Evolutionary conservation across 2,113 vertebrate genomes (phyloP).

Genomic region (Tetraodon nigroviridis): DNA sequence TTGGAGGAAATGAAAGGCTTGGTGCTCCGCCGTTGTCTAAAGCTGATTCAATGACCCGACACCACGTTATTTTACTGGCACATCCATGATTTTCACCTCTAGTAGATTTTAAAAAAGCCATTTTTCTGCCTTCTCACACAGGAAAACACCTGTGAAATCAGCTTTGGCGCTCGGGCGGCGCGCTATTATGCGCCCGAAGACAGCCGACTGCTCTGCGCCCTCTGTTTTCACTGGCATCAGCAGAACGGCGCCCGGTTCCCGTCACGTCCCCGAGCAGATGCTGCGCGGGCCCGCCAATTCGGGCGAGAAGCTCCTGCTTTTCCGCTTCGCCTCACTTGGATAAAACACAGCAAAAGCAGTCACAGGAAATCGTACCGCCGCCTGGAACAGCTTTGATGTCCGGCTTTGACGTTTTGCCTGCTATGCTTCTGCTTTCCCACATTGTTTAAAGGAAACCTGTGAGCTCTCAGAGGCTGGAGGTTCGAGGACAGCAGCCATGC

Average conservation of each 20-base stretch:
- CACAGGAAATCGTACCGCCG: not conserved
- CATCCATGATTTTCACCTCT: not conserved
- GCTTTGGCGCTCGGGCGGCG: conserved; percentile 13
- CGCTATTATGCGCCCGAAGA: conserved; percentile 7
- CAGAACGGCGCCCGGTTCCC: conserved; percentile 11
- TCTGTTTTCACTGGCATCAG: conserved; percentile 9
- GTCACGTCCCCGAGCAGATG: conserved; percentile 20
- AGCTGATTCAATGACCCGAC: no score
- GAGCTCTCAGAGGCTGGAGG: no score
- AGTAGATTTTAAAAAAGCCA: not conserved
- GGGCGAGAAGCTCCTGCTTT: conserved; percentile 11
- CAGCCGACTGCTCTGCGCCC: conserved; percentile 17
- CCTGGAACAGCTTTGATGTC: not conserved
- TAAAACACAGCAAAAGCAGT: conserved; percentile 4
- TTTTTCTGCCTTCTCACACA: conserved; percentile 20
- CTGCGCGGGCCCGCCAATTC: conserved; percentile 9
- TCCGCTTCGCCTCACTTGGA: conserved; percentile 7
- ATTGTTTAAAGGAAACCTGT: no score
- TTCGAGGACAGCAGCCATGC: no score
- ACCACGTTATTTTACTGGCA: not conserved
- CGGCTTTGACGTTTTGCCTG: no score
- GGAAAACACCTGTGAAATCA: conserved; percentile 43
- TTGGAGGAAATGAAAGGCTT: no score
- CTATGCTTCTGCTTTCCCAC: no score
- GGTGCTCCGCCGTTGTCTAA: no score